A percentile compares a stretch with the other conserved stretches of the same genome.
phyloP scores from a whole-genome alignment of 2,797 vertebrate genomes.

The Platalea minor region DNA sequence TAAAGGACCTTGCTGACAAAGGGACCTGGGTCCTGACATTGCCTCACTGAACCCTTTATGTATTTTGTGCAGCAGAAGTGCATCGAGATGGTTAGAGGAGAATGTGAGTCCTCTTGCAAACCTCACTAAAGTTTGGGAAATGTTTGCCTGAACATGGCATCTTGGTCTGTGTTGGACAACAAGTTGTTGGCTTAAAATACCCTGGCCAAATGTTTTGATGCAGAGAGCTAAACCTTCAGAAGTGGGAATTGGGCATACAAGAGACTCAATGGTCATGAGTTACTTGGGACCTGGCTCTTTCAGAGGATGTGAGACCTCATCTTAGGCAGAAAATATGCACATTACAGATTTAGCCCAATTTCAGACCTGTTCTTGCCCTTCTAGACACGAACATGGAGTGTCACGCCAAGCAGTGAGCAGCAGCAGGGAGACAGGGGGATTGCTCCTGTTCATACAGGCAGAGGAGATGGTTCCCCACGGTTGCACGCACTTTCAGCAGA shows the following conservation, averaged over 20 bases:
- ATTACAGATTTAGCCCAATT: accelerated
- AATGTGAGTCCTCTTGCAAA: background rate
- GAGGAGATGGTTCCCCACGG: background rate
- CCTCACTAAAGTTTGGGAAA: background rate
- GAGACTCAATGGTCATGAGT: background rate
- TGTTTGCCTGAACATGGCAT: background rate
- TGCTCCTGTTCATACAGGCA: background rate
- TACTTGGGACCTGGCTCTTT: background rate
- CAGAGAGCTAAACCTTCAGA: background rate
- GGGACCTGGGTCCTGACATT: background rate
- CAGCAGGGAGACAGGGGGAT: background rate
- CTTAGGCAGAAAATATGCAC: background rate
- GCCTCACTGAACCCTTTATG: background rate
- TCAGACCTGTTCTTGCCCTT: background rate
- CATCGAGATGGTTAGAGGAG: background rate
- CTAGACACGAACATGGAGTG: background rate
- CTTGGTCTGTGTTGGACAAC: background rate
- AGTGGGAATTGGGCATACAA: background rate
- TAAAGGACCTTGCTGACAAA: background rate
- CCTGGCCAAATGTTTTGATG: background rate
- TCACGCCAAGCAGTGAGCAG: accelerated
- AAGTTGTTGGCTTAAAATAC: background rate
- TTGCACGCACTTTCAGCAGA: background rate
- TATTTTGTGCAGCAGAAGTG: background rate
- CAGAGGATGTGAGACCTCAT: background rate